phyloP scores from a whole-genome alignment of 2,113 vertebrate genomes.

The Corynorhinus townsendii region DNA sequence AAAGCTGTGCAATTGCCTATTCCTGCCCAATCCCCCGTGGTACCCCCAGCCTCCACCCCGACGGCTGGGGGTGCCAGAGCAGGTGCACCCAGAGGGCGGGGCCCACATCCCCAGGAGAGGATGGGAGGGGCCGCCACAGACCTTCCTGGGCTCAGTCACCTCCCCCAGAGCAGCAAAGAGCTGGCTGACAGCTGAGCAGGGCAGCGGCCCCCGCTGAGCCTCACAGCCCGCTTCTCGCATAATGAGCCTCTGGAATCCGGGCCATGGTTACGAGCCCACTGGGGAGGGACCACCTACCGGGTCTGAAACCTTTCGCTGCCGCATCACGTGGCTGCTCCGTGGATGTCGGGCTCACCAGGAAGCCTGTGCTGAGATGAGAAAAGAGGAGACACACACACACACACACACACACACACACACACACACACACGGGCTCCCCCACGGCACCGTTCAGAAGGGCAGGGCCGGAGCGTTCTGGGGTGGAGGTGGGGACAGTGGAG shows the following conservation, averaged over 20 bases:
- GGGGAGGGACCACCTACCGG: conserved; percentile 30
- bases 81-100: not conserved
- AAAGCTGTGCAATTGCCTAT: not conserved
- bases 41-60: not conserved
- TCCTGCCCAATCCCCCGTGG: not conserved
- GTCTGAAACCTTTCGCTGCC: not conserved
- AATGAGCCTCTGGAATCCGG: not conserved
- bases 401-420: no score
- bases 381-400: not conserved
- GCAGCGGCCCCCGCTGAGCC: not conserved
- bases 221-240: conserved; percentile 21
- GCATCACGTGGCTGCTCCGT: not conserved
- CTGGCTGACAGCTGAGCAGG: not conserved
- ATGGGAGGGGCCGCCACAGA: not conserved
- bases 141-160: not conserved
- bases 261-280: not conserved
- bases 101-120: not conserved
- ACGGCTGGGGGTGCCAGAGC: not conserved
- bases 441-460: fast-evolving
- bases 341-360: not conserved
- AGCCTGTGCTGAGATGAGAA: not conserved
- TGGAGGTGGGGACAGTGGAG: fast-evolving
- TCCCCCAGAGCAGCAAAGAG: not conserved
- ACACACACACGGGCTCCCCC: not conserved
- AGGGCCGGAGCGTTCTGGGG: not conserved